Percentiles rank a stretch among this genome's conserved stretches.
These are phyloP conservation scores for Aleiodes alternator DNA, from an alignment of 2,888 invertebrate genomes.

Conservation along the genomic window DNA sequence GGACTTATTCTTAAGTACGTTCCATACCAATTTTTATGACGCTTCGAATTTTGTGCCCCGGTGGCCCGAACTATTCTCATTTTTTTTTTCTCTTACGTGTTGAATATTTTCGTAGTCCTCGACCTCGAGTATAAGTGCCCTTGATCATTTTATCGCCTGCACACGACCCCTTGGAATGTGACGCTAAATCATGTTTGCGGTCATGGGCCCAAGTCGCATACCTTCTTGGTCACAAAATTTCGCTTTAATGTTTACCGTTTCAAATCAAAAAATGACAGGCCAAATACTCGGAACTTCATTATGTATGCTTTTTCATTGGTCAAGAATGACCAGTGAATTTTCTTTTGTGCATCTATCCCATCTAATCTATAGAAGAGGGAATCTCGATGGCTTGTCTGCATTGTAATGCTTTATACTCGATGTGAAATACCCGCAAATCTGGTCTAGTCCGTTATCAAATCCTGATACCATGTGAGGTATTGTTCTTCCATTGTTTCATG, in stretches of 20 bases:
- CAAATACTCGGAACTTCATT: neutral
- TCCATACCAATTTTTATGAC: constrained; percentile 67
- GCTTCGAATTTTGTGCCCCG: constrained; percentile 27
- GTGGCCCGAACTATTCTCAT: constrained; percentile 25
- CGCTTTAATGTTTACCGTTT: constrained; percentile 24
- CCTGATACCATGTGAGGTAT: constrained; percentile 63
- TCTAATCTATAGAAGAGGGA: too few relatives aligned
- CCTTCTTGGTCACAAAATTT: constrained; percentile 23
- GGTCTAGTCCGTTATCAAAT: constrained; percentile 67
- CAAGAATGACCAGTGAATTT: too few relatives aligned
- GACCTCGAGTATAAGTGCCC: constrained; percentile 40
- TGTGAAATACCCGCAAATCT: constrained; percentile 49
- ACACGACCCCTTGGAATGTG: constrained; percentile 44
- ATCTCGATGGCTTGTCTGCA: neutral
- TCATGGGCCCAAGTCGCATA: constrained; percentile 38
- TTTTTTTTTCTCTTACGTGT: constrained; percentile 30
- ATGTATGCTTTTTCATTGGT: too few relatives aligned
- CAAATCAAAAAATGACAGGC: constrained; percentile 31
- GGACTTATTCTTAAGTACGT: constrained; percentile 58
- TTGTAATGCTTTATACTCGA: neutral
- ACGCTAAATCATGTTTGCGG: constrained; percentile 40
- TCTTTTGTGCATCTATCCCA: too few relatives aligned
- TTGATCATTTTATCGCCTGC: constrained; percentile 48
- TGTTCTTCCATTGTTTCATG: constrained; percentile 41
- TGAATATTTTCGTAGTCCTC: constrained; percentile 35